phyloP scores from a whole-genome alignment of 2,888 invertebrate genomes.

The Calameuta pallipes region DNA sequence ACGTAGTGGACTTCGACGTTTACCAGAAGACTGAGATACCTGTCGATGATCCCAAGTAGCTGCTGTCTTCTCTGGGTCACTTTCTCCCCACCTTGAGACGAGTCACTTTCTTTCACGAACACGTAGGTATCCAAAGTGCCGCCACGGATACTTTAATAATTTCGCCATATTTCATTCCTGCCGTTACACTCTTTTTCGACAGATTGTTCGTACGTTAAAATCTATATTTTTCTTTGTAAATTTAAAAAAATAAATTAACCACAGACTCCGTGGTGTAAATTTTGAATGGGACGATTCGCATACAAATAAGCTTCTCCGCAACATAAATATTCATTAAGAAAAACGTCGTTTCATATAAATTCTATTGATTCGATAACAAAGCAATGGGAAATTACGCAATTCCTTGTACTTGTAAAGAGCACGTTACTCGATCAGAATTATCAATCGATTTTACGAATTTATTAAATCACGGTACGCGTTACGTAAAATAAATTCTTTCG shows the following conservation, averaged over 20 bases:
- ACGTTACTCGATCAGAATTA: not conserved
- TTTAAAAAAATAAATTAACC: too few species aligned
- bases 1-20: too few species aligned
- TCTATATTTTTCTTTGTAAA: too few species aligned
- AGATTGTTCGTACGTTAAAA: not conserved
- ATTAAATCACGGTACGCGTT: not conserved
- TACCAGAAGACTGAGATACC: too few species aligned
- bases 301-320: not conserved
- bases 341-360: not conserved
- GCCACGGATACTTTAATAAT: not conserved
- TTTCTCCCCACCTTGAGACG: constrained; percentile 52
- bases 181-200: not conserved
- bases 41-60: not conserved
- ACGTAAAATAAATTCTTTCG: not conserved
- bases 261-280: not conserved
- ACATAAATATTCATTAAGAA: not conserved
- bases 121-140: not conserved
- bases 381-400: not conserved
- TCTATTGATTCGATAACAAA: not conserved
- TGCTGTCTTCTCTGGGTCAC: constrained; percentile 45
- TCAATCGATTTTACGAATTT: not conserved
- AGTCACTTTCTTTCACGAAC: constrained; percentile 53
- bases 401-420: not conserved
- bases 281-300: not conserved
- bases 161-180: not conserved